phyloP scores from a whole-genome alignment of 1,140 invertebrate species.

The Teleogryllus occipitalis region DNA sequence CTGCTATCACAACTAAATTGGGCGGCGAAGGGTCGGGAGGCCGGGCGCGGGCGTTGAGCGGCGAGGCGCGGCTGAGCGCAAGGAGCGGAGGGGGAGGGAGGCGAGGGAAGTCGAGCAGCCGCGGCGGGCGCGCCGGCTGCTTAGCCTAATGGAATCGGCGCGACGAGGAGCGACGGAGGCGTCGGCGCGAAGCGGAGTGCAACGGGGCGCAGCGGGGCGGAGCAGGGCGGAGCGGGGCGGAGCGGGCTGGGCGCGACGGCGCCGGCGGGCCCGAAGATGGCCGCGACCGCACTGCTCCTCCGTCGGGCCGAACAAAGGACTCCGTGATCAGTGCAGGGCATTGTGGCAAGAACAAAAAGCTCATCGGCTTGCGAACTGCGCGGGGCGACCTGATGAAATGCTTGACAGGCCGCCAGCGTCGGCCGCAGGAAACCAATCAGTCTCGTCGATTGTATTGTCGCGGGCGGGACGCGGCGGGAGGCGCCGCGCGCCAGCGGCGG shows the following conservation, averaged over 20 bases:
- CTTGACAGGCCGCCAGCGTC: neutral
- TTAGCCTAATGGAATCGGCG: neutral
- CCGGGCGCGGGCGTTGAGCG: neutral
- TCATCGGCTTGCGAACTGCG: neutral
- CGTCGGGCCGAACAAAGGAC: neutral
- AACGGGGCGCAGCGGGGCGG: too few species aligned
- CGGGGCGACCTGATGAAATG: neutral
- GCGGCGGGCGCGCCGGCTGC: neutral
- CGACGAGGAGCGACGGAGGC: neutral
- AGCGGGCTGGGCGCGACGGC: neutral
- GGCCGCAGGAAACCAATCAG: too few species aligned
- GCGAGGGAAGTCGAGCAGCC: neutral
- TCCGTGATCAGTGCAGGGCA: neutral
- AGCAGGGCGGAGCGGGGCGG: too few species aligned
- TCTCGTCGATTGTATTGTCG: too few species aligned
- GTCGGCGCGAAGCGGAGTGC: neutral
- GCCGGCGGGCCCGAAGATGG: neutral
- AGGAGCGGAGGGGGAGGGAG: neutral
- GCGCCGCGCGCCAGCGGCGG: too few species aligned
- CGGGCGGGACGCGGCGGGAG: too few species aligned
- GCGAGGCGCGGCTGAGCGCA: neutral
- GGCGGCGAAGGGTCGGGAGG: neutral
- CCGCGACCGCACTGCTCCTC: neutral
- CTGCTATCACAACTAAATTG: neutral
- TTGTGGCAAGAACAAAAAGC: constrained; percentile 4